Base-by-base conservation (phyloP, 1,140 invertebrate species). In the Drosophila kepulauana region DNA sequence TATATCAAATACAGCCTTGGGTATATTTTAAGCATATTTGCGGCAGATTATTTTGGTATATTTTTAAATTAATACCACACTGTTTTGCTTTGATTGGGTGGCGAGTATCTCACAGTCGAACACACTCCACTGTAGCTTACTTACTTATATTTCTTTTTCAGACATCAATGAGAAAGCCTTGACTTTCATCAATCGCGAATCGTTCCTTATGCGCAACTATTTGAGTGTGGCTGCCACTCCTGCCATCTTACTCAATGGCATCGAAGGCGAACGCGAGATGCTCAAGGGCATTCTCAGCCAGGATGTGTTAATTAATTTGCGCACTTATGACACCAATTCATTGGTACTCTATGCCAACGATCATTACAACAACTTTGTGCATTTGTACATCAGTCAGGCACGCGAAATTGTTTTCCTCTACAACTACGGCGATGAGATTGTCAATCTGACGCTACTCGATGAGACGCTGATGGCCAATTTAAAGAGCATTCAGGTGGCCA, bases 331-430 rank as follows among this genome's bases (percentile, higher is more conserved):
- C 78, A 94, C 94, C 33, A 95, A 96, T 75, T 96, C 97, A 0
- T 90, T 98, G 61, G 95, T 99, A 16, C 93, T 99, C 1, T 98
- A 98, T 84, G 97, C 97, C 4, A 98, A 98, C 91, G 98, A 99
- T 93, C 96, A 98, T 92, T 93, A 98, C 43, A 98, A 98, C 80
- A 99, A 99, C 92, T 99, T 99, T 92, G 95, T 98, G 45, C 97
- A 98, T 92, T 92, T 99, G 6, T 97, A 97, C 92, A 95, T 98
- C 33, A 95, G 95, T 63, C 95, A 96, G 68, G 95, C 95, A 1
- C 95, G 78, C 91, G 93, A 94, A 94, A 94, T 98, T 4, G 95
- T 97, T 0, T 98, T 97, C 84, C 93, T 97, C 1, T 98, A 97
- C 87, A 98, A 98, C 92, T 94, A 96, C 63, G 95, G 94, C 58